Evolutionary conservation across 2,797 vertebrate genomes (phyloP), one percentile per base, ranked within the genome.

Genomic region (Phrynocephalus forsythii): DNA sequence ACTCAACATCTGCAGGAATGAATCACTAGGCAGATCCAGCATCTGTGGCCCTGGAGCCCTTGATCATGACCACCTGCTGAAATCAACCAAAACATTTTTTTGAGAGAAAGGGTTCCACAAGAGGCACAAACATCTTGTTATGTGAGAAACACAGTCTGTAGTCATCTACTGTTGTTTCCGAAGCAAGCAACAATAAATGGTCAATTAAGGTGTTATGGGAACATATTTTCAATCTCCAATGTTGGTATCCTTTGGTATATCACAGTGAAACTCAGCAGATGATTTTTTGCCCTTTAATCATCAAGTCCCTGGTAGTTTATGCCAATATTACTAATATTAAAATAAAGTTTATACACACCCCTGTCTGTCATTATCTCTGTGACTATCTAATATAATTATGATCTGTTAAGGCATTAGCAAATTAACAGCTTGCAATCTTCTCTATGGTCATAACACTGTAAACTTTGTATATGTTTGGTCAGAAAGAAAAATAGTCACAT

Each of bases 381-480:
- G 8, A 66, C 89, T 88, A 90, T 87, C 90, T 90, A 90, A 87
- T 84, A 28, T n/a, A 84, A 82, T 86, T 87, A 83, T 89, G 6
- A 67, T 7, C 77, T 93, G n/a, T 78, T 90, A 66, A 88, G 86
- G 91, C 75, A 75, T 24, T 44, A 84, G 69, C 13, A 81, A 91
- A 15, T 44, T 44, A 44, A 44, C 38, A 44, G 38, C 38, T 44
- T 11, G 52, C 13, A 56, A 56, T 56, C 60, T 90, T 88, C 87
- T 84, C 38, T 83, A 86, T 89, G 26, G 28, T 79, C 50, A 72
- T 89, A 91, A 84, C 86, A 9, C 13, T 89, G 30, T 86, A 56
- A 26, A 71, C 33, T 71, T 48, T 87, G 52, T n/a, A 22, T 92
- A 88, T 24, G 90, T 92, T 86, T 88, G 84, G 92, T 92, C 82